These are phyloP conservation scores for Typhlichthys eigenmanni DNA, from an alignment of 2,797 vertebrate species.

Conservation along the genomic window DNA sequence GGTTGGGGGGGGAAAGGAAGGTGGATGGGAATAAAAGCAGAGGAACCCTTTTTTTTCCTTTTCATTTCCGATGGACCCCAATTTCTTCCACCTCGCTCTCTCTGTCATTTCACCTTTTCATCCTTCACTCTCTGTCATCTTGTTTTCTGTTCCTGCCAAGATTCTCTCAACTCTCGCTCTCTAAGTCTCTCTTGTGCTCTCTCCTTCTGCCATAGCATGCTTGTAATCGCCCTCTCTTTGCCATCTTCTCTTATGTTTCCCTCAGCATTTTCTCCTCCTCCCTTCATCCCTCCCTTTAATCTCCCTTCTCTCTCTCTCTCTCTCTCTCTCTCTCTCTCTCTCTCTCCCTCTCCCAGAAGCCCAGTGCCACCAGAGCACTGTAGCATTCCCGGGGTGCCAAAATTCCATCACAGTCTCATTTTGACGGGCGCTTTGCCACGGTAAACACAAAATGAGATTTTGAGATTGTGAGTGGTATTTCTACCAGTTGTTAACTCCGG, in stretches of 20 bases:
- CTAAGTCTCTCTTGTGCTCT: not conserved
- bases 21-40: not conserved
- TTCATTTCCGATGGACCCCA: slow-evolving; percentile 1
- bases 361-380: not conserved
- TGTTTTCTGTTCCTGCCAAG: slow-evolving; percentile 11
- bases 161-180: slow-evolving; percentile 3
- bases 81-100: not conserved
- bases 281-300: slow-evolving; percentile 1
- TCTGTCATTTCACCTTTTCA: slow-evolving; percentile 17
- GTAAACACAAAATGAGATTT: slow-evolving; percentile 12
- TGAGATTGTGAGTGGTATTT: slow-evolving; percentile 15
- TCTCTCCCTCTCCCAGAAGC: not conserved
- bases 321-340: not conserved
- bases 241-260: slow-evolving; percentile 8
- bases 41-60: not conserved
- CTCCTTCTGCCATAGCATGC: not conserved
- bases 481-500: slow-evolving; percentile 16
- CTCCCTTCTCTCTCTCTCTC: not conserved
- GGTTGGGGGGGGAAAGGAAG: not conserved
- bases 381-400: slow-evolving; percentile 5
- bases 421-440: slow-evolving; percentile 2
- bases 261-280: slow-evolving; percentile 13
- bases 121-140: not conserved
- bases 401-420: slow-evolving; percentile 17
- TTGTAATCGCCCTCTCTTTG: not conserved